Evolutionary conservation across 2,888 invertebrate genomes (phyloP).

Genomic region (Blera fallax): DNA sequence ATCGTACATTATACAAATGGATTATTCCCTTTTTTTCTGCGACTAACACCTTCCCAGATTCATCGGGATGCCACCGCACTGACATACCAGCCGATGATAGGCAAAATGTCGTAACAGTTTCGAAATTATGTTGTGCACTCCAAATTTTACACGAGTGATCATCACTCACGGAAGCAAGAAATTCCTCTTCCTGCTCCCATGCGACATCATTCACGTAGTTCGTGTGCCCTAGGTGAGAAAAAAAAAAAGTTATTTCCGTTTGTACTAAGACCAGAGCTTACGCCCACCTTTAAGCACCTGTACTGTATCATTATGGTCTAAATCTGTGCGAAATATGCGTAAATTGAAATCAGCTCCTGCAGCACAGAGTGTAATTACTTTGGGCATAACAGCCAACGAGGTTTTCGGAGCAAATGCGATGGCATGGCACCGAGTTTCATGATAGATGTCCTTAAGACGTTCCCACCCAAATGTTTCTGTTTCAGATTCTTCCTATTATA

Average conservation of each 20-base stretch:
- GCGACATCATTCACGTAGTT: constrained; percentile 87
- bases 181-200: constrained; percentile 87
- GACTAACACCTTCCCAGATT: constrained; percentile 87
- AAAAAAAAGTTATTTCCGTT: not conserved
- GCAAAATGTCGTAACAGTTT: constrained; percentile 84
- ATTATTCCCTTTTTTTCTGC: constrained; percentile 90
- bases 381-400: constrained; percentile 84
- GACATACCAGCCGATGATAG: constrained; percentile 87
- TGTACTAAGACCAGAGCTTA: not conserved
- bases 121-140: constrained; percentile 83
- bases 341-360: constrained; percentile 84
- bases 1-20: constrained; percentile 87
- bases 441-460: constrained; percentile 83
- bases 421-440: constrained; percentile 83
- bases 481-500: constrained; percentile 82
- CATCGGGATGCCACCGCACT: constrained; percentile 87
- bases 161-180: constrained; percentile 89
- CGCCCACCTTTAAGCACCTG: constrained; percentile 81
- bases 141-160: constrained; percentile 89
- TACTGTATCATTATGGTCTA: constrained; percentile 82
- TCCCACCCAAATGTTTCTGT: constrained; percentile 83
- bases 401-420: constrained; percentile 86
- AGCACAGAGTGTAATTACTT: constrained; percentile 81
- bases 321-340: constrained; percentile 83
- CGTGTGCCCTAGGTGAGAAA: constrained; percentile 83